A percentile compares a stretch with the other conserved stretches of the same genome.
Evolutionary conservation across 2,113 vertebrate genomes (phyloP).

Genomic region (Helogale parvula): DNA sequence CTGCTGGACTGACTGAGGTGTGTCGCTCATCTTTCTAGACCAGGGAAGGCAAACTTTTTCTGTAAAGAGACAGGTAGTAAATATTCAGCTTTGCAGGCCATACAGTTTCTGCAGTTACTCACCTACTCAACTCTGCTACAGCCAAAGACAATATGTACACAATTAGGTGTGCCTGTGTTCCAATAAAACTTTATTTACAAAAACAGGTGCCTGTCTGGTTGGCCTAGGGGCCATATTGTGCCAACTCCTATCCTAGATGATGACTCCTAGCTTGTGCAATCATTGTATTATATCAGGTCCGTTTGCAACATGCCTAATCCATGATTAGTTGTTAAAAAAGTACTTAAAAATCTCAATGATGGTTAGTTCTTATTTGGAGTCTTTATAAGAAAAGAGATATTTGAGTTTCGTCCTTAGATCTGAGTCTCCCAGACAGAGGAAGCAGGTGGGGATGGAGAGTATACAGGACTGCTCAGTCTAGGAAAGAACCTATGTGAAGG

Average conservation of each 20-base stretch:
- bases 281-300: not conserved
- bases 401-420: not conserved
- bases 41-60: not conserved
- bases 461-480: not conserved
- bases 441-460: not conserved
- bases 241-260: not conserved
- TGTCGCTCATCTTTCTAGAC: slow-evolving; percentile 13
- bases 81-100: not conserved
- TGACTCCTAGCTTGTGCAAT: not conserved
- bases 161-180: not conserved
- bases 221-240: not conserved
- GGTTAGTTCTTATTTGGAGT: slow-evolving; percentile 13
- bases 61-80: not conserved
- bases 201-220: not conserved
- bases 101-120: not conserved
- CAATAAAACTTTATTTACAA: slow-evolving; percentile 40
- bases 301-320: not conserved
- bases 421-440: not conserved
- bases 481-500: not conserved
- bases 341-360: not conserved
- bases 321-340: slow-evolving; percentile 3
- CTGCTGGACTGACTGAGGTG: not conserved
- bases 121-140: not conserved
- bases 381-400: slow-evolving; percentile 28
- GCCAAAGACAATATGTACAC: not conserved